A percentile compares a stretch with the other conserved stretches of the same genome.
Conservation (phyloP, 92 coral and sea anemone genomes). For the Isaurus tuberculatus region DNA sequence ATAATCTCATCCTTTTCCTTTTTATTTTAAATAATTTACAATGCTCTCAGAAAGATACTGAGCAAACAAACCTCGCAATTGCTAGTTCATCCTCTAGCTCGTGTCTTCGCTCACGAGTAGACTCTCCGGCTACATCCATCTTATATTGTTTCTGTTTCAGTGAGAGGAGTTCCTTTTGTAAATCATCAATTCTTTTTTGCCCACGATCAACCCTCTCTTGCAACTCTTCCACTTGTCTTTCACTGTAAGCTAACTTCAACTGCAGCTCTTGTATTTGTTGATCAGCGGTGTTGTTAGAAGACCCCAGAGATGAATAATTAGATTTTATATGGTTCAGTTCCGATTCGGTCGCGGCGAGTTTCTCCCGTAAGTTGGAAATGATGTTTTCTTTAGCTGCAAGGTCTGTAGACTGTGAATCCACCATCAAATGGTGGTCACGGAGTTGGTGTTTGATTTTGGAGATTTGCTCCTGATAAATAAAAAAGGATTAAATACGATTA, state of each 20-base stretch:
- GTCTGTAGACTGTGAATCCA: slow-evolving; percentile 74
- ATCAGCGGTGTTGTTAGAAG: slow-evolving; percentile 62
- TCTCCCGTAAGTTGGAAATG: slow-evolving; percentile 84
- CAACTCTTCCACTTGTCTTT: slow-evolving; percentile 66
- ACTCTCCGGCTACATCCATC: slow-evolving; percentile 69
- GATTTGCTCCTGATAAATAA: slow-evolving; percentile 65
- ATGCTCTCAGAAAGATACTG: not conserved
- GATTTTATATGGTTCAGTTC: slow-evolving; percentile 67
- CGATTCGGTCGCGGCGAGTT: slow-evolving; percentile 67
- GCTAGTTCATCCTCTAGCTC: slow-evolving; percentile 80
- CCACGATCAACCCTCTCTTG: slow-evolving; percentile 69
- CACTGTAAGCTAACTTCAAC: slow-evolving; percentile 70
- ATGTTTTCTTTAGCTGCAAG: slow-evolving; percentile 75
- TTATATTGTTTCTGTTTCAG: slow-evolving; percentile 62
- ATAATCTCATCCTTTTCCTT: not conserved
- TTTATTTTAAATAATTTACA: not conserved
- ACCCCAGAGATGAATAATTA: slow-evolving; percentile 50
- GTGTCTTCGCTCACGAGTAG: slow-evolving; percentile 59
- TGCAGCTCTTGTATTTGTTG: slow-evolving; percentile 67
- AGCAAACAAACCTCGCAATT: slow-evolving; percentile 32
- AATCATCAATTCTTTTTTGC: slow-evolving; percentile 64
- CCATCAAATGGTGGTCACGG: slow-evolving; percentile 76
- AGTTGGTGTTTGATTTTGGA: slow-evolving; percentile 76
- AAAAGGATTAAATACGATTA: too few relatives aligned
- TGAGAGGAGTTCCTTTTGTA: slow-evolving; percentile 76